Percentiles rank a stretch among this genome's conserved stretches.
phyloP scores from a whole-genome alignment of 2,797 vertebrate species.

The Sylvilagus floridanus region DNA sequence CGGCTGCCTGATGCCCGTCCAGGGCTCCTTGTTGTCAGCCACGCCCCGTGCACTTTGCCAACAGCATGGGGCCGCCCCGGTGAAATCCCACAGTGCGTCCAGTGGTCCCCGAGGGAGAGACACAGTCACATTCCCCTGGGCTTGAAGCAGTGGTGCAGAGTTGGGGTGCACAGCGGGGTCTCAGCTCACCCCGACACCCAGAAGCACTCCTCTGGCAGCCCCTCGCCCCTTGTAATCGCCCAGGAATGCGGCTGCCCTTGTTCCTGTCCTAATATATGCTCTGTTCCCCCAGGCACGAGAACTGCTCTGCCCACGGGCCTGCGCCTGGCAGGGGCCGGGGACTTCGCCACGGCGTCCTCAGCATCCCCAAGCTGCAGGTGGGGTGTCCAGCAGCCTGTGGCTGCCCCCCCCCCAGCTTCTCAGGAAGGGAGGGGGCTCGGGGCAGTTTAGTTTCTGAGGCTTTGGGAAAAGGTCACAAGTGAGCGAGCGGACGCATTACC shows the following conservation, averaged over 20 bases:
- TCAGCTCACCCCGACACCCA: constrained; percentile 52
- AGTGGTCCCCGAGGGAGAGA: too few relatives aligned
- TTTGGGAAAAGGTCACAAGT: constrained; percentile 32
- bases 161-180: neutral
- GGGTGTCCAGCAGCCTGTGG: neutral
- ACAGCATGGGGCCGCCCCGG: too few relatives aligned
- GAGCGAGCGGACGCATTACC: neutral
- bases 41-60: too few relatives aligned
- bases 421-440: neutral
- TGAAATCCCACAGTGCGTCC: too few relatives aligned
- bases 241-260: constrained; percentile 45
- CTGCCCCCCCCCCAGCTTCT: neutral
- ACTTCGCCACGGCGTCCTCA: neutral
- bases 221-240: constrained; percentile 11
- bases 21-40: too few relatives aligned
- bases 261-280: neutral
- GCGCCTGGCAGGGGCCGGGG: neutral
- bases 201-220: constrained; percentile 15
- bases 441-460: neutral
- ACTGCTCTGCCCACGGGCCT: neutral
- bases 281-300: neutral
- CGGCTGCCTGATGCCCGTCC: too few relatives aligned
- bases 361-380: neutral
- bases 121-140: neutral
- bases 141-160: neutral